Conservation (phyloP, 2,888 invertebrate genomes). For the Ophioninae sp. region DNA sequence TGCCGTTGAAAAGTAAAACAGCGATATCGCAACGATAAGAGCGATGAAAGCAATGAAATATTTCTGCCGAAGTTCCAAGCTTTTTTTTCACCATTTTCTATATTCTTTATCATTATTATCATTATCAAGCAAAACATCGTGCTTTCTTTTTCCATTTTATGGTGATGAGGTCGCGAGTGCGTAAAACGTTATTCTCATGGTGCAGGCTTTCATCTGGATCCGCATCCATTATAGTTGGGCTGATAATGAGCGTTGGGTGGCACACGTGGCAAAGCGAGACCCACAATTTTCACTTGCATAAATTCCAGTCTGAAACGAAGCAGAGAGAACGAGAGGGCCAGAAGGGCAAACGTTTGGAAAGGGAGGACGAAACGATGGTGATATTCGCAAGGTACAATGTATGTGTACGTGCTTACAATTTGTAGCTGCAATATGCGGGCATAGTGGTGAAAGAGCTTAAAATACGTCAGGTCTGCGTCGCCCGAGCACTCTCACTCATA, state of each 20-base stretch:
- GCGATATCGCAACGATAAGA: neutral
- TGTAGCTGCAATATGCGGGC: slow-evolving; percentile 2
- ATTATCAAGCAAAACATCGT: neutral
- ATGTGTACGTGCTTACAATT: neutral
- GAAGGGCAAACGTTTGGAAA: neutral
- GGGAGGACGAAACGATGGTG: neutral
- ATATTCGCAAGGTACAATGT: neutral
- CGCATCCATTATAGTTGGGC: neutral
- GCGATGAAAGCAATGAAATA: neutral
- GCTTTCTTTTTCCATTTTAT: neutral
- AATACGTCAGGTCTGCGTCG: neutral
- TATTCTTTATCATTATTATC: neutral
- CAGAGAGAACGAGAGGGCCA: neutral
- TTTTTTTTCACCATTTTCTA: neutral
- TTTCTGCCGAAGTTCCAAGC: neutral
- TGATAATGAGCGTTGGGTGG: slow-evolving; percentile 20
- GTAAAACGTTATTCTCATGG: neutral
- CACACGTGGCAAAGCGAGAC: slow-evolving; percentile 1
- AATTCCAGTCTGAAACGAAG: neutral
- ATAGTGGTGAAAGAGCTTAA: slow-evolving; percentile 2
- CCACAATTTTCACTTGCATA: neutral
- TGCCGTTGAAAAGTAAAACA: neutral
- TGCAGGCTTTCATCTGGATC: neutral
- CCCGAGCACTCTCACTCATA: neutral
- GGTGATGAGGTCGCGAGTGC: neutral